Base-by-base conservation (phyloP, 1,140 invertebrate species). In the Orchesella cincta region DNA sequence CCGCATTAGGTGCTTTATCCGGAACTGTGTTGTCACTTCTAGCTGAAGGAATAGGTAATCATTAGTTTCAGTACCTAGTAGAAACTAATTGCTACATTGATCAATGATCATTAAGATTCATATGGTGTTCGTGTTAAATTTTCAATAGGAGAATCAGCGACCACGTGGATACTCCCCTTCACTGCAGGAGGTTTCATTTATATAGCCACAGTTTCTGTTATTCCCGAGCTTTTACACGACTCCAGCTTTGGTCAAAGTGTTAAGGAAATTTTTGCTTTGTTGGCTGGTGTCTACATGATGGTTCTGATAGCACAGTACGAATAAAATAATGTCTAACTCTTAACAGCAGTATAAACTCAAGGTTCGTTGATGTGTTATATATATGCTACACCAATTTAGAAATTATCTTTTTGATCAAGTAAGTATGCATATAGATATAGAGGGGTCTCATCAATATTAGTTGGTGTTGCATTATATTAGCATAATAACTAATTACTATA, bases 161-260 rank as follows among this genome's bases (percentile, higher is more conserved):
- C 93, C 39, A 88, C 90, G 18, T 94, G 94, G 89, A 93, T 98
- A 78, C 87, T 98, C 67, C 96, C 97, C 36, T 98, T 98, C 84
- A 99, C 97, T 51, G 97, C 97, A 76, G 97, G 96, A 75, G 97
- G 97, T 26, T 98, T 99, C 85, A 98, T 98, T 85, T 99, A 98
- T 85, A 98, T 99, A 83, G 96, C 96, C 20, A 96, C 96, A 33
- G 97, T 98, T 0, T 96, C 95, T 73, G 93, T 98, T 1, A 97
- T 98, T 85, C 96, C 97, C 70, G 95, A 98, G 86, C 88, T 98
- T 31, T 87, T 98, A 76, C 90, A 91, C 83, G 92, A 95, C 82
- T 92, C 93, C 26, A 94, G 91, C 83, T 89, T 96, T 78, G 89
- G 89, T 86, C 94, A 97, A 84, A 94, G 93, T 71, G 85, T 96